Evolutionary conservation across 1,140 invertebrate species (phyloP), one percentile per base, ranked within the genome.

Genomic region (Latrodectus geometricus): DNA sequence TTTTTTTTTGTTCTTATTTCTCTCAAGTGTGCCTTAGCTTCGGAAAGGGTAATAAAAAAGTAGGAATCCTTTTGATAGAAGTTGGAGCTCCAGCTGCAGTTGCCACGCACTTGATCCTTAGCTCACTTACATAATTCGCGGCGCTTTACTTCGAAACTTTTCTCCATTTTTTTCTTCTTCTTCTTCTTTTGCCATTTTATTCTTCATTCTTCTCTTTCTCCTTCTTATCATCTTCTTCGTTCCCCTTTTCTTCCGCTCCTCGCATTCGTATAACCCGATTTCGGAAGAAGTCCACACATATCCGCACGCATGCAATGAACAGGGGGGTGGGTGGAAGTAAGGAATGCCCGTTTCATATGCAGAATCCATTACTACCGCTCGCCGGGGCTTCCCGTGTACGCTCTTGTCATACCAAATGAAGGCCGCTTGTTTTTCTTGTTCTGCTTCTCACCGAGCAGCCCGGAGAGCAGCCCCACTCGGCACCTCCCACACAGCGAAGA

Each of bases 301-400:
- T 48, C 8, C 80, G 14, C 49, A 74, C 23, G 74, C 50, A 52
- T 76, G 74, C 50, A 21, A 20, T 20, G 21, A 61, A 17, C 11
- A 61, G 8, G 21, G 75, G 75, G 23, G 65, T 20, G 17, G 11
- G 35, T 21, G 66, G 50, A 8, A 48, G 83, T 17, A 77, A 50
- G 83, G 83, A 86, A 86, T 74, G 85, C 77, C 85, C 77, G 85
- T 86, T 86, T 86, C 76, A 79, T 86, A 86, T 86, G 85, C 85
- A 86, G 85, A 80, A 80, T 79, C 85, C 85, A 86, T 86, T 86
- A 86, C 85, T 80, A 73, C 66, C 68, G 70, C 70, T 66, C 72
- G 68, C 79, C 79, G 15, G 52, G n/a, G 21, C 50, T 72, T 49
- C 75, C 85, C 73, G 76, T 73, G 85, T 79, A 79, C 85, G 76